Evolutionary conservation across 2,888 invertebrate genomes (phyloP), one percentile per base, ranked within the genome.

Genomic region (Idaea aversata): DNA sequence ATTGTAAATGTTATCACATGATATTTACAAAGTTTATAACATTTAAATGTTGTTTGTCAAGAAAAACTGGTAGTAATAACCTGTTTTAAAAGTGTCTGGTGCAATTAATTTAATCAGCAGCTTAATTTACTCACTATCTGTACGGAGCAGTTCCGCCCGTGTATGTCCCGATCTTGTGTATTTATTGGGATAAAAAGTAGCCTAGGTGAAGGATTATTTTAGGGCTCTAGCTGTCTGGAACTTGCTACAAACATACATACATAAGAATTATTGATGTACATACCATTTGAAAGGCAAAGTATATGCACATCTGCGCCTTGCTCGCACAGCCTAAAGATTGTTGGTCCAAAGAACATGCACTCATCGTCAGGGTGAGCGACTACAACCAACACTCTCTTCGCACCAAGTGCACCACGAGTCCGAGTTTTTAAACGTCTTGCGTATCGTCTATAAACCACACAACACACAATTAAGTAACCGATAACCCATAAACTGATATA

Each of bases 301-400:
- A 99, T 82, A 86, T 96, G 96, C 58, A 98, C 95, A 72, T 95
- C 94, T 78, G 95, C 95, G 73, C 94, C 93, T 72, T 94, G 93
- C 61, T 95, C 93, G 74, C 94, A 94, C 68, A 97, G 88, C 82
- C 96, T 94, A 71, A 96, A 94, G 71, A 98, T 95, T 59, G 97
- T 95, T 16, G 99, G 99, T 0, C 98, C 98, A 87, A 99, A 99
- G 88, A 99, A 99, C 99, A 99, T 99, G 77, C 98, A 98, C 86
- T 99, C 99, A 86, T 99, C 99, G 87, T 99, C 99, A 15, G 99
- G 99, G 93, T 99, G 99, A 34, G 99, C 98, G 60, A 95, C 97
- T 1, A 99, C 95, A 64, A 99, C 85, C 38, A 99, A 88, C 60
- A 98, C 94, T 75, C 97, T 91, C 70, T 90, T 91, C 1, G 94